These are phyloP conservation scores for Lasioglossum morio DNA, from an alignment of 2,888 invertebrate species.

Conservation along the genomic window DNA sequence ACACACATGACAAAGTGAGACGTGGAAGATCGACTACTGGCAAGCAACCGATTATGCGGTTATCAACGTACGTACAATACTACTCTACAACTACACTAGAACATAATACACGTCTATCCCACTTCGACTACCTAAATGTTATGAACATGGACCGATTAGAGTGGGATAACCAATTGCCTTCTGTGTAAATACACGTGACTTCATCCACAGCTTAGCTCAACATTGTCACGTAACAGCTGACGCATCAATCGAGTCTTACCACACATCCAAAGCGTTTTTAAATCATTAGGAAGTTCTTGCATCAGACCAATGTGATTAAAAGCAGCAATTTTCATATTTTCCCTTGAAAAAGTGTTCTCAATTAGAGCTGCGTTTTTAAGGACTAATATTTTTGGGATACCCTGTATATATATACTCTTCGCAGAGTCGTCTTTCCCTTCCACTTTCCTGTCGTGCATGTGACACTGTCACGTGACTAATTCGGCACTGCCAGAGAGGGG, in stretches of 20 bases:
- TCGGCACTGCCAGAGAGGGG: too few species aligned
- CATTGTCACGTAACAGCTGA: not conserved
- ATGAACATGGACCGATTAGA: not conserved
- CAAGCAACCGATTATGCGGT: conserved; percentile 35
- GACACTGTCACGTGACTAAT: too few species aligned
- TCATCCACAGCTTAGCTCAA: not conserved
- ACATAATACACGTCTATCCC: not conserved
- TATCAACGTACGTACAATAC: conserved; percentile 32
- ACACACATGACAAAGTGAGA: conserved; percentile 15
- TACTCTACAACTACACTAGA: not conserved
- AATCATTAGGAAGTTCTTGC: not conserved
- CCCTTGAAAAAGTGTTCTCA: not conserved
- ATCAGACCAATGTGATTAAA: not conserved
- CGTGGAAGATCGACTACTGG: conserved; percentile 41
- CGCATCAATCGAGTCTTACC: not conserved
- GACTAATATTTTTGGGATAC: too few species aligned
- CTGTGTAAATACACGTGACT: conserved; percentile 33
- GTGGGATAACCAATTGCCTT: conserved; percentile 5
- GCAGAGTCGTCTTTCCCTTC: too few species aligned
- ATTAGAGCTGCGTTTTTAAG: not conserved
- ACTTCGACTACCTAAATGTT: not conserved
- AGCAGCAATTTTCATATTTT: not conserved
- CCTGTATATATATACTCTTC: too few species aligned
- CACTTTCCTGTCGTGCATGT: too few species aligned
- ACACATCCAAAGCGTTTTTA: not conserved